A percentile compares a stretch with the other conserved stretches of the same genome.
These are phyloP conservation scores for Caradrina kadenii DNA, from an alignment of 2,888 invertebrate species.

Conservation along the genomic window DNA sequence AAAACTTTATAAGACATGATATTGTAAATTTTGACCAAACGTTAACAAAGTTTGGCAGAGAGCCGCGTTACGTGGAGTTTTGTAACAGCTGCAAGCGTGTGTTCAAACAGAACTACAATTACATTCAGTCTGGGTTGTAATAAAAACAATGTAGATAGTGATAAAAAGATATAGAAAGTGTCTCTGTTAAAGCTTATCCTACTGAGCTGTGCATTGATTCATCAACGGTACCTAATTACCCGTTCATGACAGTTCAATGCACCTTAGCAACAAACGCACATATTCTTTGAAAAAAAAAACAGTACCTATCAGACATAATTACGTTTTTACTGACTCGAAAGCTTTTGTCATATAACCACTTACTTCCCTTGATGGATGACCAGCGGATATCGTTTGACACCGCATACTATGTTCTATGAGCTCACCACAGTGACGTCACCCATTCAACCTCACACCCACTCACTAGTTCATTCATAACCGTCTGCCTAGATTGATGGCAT, in stretches of 20 bases:
- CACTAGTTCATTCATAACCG: slow-evolving; percentile 64
- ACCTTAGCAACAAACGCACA: neutral
- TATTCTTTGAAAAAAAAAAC: neutral
- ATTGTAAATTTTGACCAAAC: slow-evolving; percentile 61
- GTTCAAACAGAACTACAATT: slow-evolving; percentile 44
- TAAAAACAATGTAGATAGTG: slow-evolving; percentile 26
- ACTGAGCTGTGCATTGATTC: neutral
- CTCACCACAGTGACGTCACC: slow-evolving; percentile 60
- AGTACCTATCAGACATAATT: neutral
- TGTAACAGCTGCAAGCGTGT: slow-evolving; percentile 59
- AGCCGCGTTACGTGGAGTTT: slow-evolving; percentile 59
- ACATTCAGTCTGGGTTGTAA: slow-evolving; percentile 42
- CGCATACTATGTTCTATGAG: slow-evolving; percentile 59
- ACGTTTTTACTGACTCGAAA: neutral
- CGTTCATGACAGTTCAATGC: neutral
- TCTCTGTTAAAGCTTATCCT: neutral
- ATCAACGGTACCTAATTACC: neutral
- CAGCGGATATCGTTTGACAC: slow-evolving; percentile 55
- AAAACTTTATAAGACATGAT: slow-evolving; percentile 66
- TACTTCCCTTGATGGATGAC: slow-evolving; percentile 14
- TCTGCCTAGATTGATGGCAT: slow-evolving; percentile 47
- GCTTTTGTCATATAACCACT: slow-evolving; percentile 5
- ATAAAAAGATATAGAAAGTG: neutral
- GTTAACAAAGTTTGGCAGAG: slow-evolving; percentile 59
- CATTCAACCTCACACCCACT: slow-evolving; percentile 67